Evolutionary conservation across 1,140 invertebrate species (phyloP).

Genomic region (Philotrypesis tridentata): DNA sequence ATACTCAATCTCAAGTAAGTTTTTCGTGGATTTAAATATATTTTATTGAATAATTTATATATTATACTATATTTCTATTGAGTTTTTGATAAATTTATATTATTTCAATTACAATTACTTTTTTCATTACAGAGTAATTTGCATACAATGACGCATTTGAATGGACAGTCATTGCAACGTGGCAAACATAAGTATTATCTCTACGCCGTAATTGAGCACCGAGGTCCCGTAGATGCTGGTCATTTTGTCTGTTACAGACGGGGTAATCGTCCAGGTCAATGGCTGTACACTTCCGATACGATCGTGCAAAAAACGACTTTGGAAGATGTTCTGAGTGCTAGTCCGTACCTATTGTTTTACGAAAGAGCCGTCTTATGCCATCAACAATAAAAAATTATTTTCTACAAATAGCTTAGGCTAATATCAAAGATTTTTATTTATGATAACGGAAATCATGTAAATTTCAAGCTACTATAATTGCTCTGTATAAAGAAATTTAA

Average conservation of each 20-base stretch:
- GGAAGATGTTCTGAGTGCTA: constrained; percentile 67
- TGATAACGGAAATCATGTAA: neutral
- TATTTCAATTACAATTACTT: neutral
- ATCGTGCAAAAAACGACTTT: constrained; percentile 66
- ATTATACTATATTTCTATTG: neutral
- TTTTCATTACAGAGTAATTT: constrained; percentile 56
- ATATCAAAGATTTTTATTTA: neutral
- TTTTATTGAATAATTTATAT: neutral
- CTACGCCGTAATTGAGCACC: constrained; percentile 90
- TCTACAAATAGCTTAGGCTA: constrained; percentile 16
- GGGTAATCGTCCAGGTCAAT: constrained; percentile 72
- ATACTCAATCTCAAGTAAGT: constrained; percentile 56
- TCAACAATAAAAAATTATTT: constrained; percentile 8
- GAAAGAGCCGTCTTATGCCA: constrained; percentile 55
- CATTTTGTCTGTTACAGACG: constrained; percentile 94
- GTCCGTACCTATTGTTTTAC: constrained; percentile 70
- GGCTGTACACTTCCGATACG: constrained; percentile 70
- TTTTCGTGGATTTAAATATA: constrained; percentile 12
- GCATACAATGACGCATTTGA: constrained; percentile 56
- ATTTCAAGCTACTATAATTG: neutral
- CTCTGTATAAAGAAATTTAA: too few species aligned
- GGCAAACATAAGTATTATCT: constrained; percentile 80
- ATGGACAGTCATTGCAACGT: constrained; percentile 50
- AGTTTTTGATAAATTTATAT: neutral
- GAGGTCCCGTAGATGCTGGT: constrained; percentile 88